Evolutionary conservation across 2,888 invertebrate genomes (phyloP).

Genomic region (Myopa testacea): DNA sequence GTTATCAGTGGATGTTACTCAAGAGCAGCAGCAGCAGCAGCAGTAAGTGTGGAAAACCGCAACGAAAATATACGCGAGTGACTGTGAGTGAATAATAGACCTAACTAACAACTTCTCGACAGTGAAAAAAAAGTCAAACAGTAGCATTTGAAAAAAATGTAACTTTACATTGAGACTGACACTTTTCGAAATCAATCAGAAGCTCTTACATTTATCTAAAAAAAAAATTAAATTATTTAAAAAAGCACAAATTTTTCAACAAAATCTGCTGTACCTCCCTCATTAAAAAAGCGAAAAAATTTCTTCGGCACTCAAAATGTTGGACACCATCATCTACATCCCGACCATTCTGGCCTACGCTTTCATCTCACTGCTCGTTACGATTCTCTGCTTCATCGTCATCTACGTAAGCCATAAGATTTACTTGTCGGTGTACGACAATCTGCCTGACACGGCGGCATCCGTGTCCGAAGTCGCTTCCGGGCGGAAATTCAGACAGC

Average conservation of each 20-base stretch:
- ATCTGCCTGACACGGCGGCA: conserved; percentile 53
- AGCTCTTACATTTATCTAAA: neutral
- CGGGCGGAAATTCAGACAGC: neutral
- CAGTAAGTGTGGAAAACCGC: neutral
- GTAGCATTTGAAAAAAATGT: conserved; percentile 11
- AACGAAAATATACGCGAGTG: conserved; percentile 31
- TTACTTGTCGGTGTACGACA: conserved; percentile 63
- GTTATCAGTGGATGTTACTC: neutral
- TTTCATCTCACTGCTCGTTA: conserved; percentile 60
- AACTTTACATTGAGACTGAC: neutral
- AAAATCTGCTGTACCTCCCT: conserved; percentile 11
- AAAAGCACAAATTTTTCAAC: conserved; percentile 46
- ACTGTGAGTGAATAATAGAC: neutral
- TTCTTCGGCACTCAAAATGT: conserved; percentile 51
- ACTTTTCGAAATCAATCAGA: neutral
- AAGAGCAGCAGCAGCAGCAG: neutral
- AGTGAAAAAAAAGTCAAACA: conserved; percentile 17
- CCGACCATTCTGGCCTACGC: conserved; percentile 66
- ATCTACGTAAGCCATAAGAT: conserved; percentile 65
- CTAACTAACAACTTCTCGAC: neutral
- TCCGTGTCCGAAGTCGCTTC: neutral
- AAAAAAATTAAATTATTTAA: conserved; percentile 11
- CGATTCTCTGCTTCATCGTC: conserved; percentile 64
- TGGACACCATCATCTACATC: conserved; percentile 62
- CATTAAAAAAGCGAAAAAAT: neutral